These are phyloP conservation scores for Malacosoma neustria DNA, from an alignment of 2,888 invertebrate species.

Conservation along the genomic window DNA sequence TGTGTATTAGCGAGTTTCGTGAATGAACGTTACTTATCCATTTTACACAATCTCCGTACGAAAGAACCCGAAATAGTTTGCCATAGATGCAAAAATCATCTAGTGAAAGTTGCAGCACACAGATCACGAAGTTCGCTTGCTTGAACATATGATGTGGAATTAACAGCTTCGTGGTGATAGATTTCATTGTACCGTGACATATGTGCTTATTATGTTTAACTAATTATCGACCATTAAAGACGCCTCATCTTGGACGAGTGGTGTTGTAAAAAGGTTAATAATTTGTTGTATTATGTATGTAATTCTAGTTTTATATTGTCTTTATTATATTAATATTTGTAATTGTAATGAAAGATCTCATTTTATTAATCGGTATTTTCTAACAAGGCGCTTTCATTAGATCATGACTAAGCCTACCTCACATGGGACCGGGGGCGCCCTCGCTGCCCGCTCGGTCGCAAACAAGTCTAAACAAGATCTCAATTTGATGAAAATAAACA, in stretches of 20 bases:
- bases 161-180: constrained; percentile 29
- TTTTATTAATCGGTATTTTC: constrained; percentile 76
- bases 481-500: constrained; percentile 74
- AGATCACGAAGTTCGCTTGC: constrained; percentile 1
- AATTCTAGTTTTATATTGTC: constrained; percentile 71
- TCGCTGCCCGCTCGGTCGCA: constrained; percentile 33
- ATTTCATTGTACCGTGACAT: constrained; percentile 64
- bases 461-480: constrained; percentile 73
- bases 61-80: background rate
- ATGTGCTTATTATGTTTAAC: constrained; percentile 21
- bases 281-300: constrained; percentile 72
- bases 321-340: constrained; percentile 71
- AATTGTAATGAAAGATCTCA: constrained; percentile 76
- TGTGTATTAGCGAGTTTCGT: background rate
- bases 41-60: background rate
- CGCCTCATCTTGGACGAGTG: constrained; percentile 40
- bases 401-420: constrained; percentile 76
- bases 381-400: constrained; percentile 75
- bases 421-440: constrained; percentile 47
- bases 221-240: constrained; percentile 38
- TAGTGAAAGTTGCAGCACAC: background rate
- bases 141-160: constrained; percentile 9
- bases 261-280: constrained; percentile 65
- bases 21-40: background rate
- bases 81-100: background rate